These are phyloP conservation scores for Chroicocephalus ridibundus DNA, from an alignment of 2,113 vertebrate genomes.

Conservation along the genomic window DNA sequence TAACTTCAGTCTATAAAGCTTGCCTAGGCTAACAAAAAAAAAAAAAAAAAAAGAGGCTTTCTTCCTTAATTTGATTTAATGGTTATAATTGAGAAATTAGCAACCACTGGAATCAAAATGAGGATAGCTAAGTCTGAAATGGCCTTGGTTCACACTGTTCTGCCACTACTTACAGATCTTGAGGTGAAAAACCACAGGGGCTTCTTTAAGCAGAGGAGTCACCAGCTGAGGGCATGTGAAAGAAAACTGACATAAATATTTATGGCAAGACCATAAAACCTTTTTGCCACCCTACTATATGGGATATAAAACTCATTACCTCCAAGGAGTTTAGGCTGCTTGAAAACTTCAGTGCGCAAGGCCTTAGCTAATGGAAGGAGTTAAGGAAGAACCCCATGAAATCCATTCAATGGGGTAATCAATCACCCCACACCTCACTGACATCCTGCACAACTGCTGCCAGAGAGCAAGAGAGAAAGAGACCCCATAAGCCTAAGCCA, in stretches of 20 bases:
- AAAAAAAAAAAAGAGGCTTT: not conserved
- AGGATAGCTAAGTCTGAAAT: not conserved
- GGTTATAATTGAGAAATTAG: slow-evolving; percentile 5
- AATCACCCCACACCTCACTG: not conserved
- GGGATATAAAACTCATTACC: not conserved
- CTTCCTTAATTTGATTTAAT: slow-evolving; percentile 30
- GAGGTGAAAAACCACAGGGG: not conserved
- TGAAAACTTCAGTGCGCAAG: not conserved
- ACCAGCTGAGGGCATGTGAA: not conserved
- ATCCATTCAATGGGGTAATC: not conserved
- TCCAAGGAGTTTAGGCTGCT: not conserved
- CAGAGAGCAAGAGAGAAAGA: not conserved
- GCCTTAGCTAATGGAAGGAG: not conserved
- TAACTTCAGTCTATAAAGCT: not conserved
- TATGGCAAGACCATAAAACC: not conserved
- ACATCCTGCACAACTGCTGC: not conserved
- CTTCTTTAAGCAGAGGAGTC: not conserved
- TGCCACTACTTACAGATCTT: not conserved
- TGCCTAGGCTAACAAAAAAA: not conserved
- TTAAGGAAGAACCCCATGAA: slow-evolving; percentile 13
- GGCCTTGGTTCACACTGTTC: not conserved
- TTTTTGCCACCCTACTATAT: not conserved
- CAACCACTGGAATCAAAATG: not conserved
- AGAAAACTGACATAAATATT: slow-evolving; percentile 14
- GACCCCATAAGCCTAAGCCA: not conserved